A percentile compares a stretch with the other conserved stretches of the same genome.
Evolutionary conservation across 2,113 vertebrate species (phyloP).

Genomic region (Gorsachius goisagi): DNA sequence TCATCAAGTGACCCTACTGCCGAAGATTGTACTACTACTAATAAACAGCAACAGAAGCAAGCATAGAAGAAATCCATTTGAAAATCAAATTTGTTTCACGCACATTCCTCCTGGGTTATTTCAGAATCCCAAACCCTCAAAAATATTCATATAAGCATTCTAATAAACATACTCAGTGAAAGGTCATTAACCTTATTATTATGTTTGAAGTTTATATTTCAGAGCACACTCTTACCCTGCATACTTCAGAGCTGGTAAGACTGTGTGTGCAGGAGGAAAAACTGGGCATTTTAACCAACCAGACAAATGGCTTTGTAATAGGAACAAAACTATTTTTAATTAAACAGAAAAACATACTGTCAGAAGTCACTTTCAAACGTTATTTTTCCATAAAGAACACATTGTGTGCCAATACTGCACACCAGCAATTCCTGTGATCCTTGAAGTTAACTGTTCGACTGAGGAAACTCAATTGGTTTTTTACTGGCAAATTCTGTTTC

Average conservation of each 20-base stretch:
- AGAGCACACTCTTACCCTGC: background rate
- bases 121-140: background rate
- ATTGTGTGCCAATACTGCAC: background rate
- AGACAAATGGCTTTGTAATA: background rate
- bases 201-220: background rate
- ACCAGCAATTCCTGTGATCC: background rate
- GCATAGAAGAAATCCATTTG: background rate
- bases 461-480: background rate
- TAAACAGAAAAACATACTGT: background rate
- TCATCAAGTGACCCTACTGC: conserved; percentile 6
- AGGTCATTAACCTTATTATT: background rate
- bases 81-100: conserved; percentile 22
- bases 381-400: background rate
- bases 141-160: background rate
- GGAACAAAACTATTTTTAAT: background rate
- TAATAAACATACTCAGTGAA: background rate
- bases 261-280: background rate
- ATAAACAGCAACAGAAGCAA: conserved; percentile 9
- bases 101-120: background rate
- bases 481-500: background rate
- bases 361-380: background rate
- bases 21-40: background rate
- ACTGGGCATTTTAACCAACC: background rate
- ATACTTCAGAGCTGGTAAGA: background rate
- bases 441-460: background rate